Conservation (phyloP, 2,113 vertebrate species). For the Neotragus pygmaeus region DNA sequence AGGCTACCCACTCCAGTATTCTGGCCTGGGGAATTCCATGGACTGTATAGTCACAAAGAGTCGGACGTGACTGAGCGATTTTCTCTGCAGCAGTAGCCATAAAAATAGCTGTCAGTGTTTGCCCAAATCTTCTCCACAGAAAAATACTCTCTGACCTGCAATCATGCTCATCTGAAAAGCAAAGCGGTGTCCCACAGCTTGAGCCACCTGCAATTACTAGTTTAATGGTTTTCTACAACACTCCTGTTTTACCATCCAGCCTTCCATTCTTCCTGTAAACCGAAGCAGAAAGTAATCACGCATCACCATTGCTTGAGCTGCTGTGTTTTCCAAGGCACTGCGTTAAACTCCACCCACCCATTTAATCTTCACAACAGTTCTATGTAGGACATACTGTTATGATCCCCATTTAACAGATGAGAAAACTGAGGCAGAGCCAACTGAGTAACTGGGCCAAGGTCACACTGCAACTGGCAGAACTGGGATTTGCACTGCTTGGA, state of each 20-base stretch:
- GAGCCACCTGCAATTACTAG: background rate
- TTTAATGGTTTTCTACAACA: too few relatives aligned
- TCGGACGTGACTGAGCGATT: background rate
- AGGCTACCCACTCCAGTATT: background rate
- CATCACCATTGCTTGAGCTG: background rate
- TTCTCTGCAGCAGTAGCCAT: background rate
- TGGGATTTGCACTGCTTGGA: fast-evolving
- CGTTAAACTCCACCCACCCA: background rate
- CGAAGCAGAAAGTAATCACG: background rate
- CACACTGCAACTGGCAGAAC: background rate
- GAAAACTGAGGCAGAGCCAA: background rate
- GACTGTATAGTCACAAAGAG: background rate
- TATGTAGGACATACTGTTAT: background rate
- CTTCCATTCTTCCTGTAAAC: background rate
- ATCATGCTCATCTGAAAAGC: background rate
- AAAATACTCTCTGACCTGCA: background rate
- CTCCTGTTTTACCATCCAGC: fast-evolving
- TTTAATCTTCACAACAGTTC: background rate
- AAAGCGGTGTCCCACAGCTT: background rate
- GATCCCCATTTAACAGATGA: background rate
- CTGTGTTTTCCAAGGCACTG: background rate
- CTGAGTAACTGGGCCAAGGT: background rate
- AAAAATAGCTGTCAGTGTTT: background rate
- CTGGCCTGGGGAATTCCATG: background rate
- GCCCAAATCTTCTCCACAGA: background rate